Evolutionary conservation across 2,113 vertebrate species (phyloP).

Genomic region (Micronisus gabar): DNA sequence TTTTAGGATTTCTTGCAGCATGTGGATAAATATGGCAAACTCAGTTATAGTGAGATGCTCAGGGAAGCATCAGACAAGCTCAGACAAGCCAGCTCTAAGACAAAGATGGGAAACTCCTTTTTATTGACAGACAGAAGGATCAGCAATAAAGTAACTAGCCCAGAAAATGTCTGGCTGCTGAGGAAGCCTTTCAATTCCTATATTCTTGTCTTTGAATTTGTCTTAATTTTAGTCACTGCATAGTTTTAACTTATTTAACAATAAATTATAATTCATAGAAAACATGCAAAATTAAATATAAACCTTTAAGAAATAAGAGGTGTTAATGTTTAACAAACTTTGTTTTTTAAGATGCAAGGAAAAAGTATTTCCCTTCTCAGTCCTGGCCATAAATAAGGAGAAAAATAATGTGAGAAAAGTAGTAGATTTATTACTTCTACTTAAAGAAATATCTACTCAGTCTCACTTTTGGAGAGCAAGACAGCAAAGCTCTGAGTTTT

Average conservation of each 20-base stretch:
- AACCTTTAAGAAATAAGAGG: neutral
- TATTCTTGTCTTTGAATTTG: neutral
- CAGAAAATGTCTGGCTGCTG: neutral
- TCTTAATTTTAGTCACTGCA: neutral
- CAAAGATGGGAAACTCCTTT: neutral
- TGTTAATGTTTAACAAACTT: neutral
- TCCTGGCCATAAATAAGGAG: neutral
- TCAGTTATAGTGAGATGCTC: neutral
- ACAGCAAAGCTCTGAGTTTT: neutral
- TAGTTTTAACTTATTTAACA: neutral
- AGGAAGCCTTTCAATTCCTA: neutral
- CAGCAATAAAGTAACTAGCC: neutral
- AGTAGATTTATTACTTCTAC: neutral
- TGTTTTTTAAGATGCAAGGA: neutral
- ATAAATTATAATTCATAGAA: neutral
- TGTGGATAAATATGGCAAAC: neutral
- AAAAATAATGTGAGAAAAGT: neutral
- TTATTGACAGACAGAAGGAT: neutral
- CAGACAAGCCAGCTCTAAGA: neutral
- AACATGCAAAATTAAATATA: neutral
- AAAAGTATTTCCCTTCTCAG: neutral
- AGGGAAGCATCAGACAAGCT: neutral
- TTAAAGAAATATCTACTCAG: neutral
- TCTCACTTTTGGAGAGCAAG: neutral
- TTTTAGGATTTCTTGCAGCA: neutral